Conservation (phyloP, 2,113 vertebrate species). For the Poeciliopsis prolifica region DNA sequence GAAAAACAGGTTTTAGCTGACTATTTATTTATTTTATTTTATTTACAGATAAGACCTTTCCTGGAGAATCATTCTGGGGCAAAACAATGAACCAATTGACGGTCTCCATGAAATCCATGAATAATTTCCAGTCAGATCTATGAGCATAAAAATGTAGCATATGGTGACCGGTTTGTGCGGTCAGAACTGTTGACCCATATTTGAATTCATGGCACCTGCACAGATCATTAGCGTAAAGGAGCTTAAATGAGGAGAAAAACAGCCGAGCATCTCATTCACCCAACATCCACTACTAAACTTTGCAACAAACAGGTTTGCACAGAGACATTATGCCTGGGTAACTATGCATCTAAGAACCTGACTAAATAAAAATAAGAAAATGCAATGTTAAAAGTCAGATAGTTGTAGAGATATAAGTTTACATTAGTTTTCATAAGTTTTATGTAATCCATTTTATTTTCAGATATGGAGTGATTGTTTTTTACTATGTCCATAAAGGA, state of each 20-base stretch:
- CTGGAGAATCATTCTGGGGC: background rate
- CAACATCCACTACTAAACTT: constrained; percentile 4
- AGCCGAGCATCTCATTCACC: background rate
- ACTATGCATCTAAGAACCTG: constrained; percentile 26
- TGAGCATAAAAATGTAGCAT: constrained; percentile 13
- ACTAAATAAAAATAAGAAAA: constrained; percentile 13
- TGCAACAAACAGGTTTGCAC: background rate
- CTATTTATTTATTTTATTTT: constrained; percentile 1
- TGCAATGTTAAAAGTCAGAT: constrained; percentile 6
- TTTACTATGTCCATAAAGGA: background rate
- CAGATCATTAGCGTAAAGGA: constrained; percentile 7
- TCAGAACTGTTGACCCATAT: constrained; percentile 33
- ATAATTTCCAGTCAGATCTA: background rate
- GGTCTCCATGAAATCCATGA: background rate
- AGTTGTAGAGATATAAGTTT: background rate
- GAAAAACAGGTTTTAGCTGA: constrained; percentile 46
- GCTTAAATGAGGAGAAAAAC: constrained; percentile 6
- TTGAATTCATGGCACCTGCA: constrained; percentile 40
- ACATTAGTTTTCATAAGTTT: background rate
- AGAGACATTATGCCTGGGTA: background rate
- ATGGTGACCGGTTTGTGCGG: constrained; percentile 29
- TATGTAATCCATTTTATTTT: constrained; percentile 1
- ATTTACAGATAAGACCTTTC: background rate
- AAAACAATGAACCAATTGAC: background rate
- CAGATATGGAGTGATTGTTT: background rate